A percentile compares a stretch with the other conserved stretches of the same genome.
phyloP scores from a whole-genome alignment of 53 echinoderm and acorn worm species.

The Hippasteria phrygiana region DNA sequence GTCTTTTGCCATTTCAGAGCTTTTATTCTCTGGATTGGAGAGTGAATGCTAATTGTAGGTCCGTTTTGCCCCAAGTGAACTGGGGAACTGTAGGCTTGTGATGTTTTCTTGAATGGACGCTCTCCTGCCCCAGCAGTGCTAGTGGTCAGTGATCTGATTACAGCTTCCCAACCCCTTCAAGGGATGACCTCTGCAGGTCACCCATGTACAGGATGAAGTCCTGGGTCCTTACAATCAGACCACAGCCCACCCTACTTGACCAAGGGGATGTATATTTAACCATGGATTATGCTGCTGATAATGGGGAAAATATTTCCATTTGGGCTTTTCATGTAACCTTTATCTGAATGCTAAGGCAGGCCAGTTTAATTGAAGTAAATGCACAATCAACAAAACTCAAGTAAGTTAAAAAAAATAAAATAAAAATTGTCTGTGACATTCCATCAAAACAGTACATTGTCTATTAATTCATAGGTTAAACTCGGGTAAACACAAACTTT shows the following conservation, averaged over 20 bases:
- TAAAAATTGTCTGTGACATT: not conserved
- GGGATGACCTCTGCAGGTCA: conserved; percentile 34
- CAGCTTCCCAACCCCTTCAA: conserved; percentile 3
- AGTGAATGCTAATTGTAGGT: conserved; percentile 44
- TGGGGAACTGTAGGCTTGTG: not conserved
- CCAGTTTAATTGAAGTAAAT: not conserved
- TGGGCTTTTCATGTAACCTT: not conserved
- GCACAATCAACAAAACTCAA: not conserved
- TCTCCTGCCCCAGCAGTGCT: not conserved
- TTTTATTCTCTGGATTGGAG: not conserved
- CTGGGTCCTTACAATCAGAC: not conserved
- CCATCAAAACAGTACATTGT: too few relatives aligned
- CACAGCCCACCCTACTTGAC: too few relatives aligned
- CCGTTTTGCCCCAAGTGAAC: conserved; percentile 6
- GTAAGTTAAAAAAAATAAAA: not conserved
- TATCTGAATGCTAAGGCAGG: not conserved
- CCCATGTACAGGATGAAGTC: not conserved
- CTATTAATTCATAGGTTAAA: too few relatives aligned
- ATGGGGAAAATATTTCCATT: not conserved
- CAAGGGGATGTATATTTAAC: conserved; percentile 13
- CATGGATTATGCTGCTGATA: conserved; percentile 2
- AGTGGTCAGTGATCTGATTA: conserved; percentile 45
- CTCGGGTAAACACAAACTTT: too few relatives aligned
- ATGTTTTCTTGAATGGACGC: not conserved
- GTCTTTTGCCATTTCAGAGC: not conserved